phyloP scores from a whole-genome alignment of 2,888 invertebrate genomes.

The Odontomyia ornata region DNA sequence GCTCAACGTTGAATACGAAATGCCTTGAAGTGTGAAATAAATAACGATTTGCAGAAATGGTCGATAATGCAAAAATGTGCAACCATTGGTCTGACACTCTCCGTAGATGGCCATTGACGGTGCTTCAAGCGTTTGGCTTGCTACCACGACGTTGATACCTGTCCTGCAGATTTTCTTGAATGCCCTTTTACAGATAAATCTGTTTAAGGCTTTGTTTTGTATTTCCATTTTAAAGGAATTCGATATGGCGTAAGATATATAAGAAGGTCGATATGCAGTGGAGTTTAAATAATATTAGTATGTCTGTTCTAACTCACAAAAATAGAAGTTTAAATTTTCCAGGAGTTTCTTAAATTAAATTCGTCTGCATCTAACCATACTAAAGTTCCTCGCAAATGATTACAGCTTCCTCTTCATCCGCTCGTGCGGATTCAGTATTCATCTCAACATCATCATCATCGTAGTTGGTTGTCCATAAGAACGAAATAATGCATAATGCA shows the following conservation, averaged over 20 bases:
- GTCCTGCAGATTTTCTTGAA: constrained; percentile 15
- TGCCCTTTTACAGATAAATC: constrained; percentile 12
- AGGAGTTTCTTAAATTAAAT: background rate
- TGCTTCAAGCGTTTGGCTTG: too few species aligned
- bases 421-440: background rate
- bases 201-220: background rate
- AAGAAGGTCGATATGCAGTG: background rate
- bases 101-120: background rate
- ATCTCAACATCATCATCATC: background rate
- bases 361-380: background rate
- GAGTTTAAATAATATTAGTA: too few species aligned
- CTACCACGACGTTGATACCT: background rate
- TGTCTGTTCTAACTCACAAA: too few species aligned
- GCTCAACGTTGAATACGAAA: constrained; percentile 11
- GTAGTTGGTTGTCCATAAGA: background rate
- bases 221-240: background rate
- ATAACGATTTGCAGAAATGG: constrained; percentile 43
- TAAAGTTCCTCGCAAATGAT: background rate
- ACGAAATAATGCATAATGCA: constrained; percentile 25
- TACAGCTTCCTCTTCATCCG: background rate
- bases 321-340: too few species aligned
- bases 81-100: background rate
- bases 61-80: constrained; percentile 27
- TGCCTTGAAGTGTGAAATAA: constrained; percentile 44
- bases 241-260: background rate